Percentiles rank a stretch among this genome's conserved stretches.
Conservation (phyloP, 2,113 vertebrate genomes). For the Grallaria varia region DNA sequence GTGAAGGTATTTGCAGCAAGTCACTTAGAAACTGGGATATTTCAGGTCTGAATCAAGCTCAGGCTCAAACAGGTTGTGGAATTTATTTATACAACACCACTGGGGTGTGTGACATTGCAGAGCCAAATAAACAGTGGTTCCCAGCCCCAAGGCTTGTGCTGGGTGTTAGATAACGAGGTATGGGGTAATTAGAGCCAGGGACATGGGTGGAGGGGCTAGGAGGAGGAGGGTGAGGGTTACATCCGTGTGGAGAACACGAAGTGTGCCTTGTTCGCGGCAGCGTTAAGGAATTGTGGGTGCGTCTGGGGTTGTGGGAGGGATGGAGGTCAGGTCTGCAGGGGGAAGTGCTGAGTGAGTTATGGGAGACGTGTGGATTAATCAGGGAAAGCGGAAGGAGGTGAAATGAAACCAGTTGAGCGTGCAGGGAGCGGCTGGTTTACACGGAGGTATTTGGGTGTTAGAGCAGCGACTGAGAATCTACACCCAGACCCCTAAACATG, state of each 20-base stretch:
- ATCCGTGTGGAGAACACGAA: neutral
- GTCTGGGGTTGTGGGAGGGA: neutral
- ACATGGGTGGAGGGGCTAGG: slow-evolving; percentile 30
- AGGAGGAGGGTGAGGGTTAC: neutral
- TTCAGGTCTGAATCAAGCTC: neutral
- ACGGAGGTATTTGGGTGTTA: rapidly evolving
- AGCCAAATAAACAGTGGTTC: slow-evolving; percentile 3
- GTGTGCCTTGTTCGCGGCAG: neutral
- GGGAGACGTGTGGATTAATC: neutral
- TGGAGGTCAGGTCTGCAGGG: slow-evolving; percentile 5
- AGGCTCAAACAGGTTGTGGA: slow-evolving; percentile 47
- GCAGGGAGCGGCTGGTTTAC: neutral
- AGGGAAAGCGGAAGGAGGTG: slow-evolving; percentile 11
- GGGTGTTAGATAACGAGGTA: neutral
- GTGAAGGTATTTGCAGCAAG: neutral
- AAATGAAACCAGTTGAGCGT: neutral
- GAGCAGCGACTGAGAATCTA: neutral
- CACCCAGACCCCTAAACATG: rapidly evolving
- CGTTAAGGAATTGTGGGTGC: neutral
- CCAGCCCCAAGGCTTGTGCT: slow-evolving; percentile 6
- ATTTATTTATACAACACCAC: slow-evolving; percentile 28
- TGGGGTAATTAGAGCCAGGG: neutral
- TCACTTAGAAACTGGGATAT: neutral
- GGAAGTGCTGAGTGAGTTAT: neutral
- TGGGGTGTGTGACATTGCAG: neutral